Evolutionary conservation across 37 sponge, comb jelly and placozoan genomes (phyloP).

Genomic region (Cliona cf. orientalis): DNA sequence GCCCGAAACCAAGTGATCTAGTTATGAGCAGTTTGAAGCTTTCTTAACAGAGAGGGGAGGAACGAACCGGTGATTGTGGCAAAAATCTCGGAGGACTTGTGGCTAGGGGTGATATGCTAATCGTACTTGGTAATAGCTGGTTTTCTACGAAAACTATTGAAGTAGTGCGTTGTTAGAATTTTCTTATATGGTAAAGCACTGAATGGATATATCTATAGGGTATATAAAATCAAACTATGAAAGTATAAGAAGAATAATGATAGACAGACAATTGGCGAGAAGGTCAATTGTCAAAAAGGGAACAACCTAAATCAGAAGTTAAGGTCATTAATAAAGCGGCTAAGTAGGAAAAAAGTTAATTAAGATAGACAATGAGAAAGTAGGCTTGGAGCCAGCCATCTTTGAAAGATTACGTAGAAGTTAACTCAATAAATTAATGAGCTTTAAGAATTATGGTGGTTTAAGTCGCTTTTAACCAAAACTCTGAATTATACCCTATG

Average conservation of each 20-base stretch:
- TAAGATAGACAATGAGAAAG: slow-evolving; percentile 73
- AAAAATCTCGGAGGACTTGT: slow-evolving; percentile 91
- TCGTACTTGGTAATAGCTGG: slow-evolving; percentile 94
- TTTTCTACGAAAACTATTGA: slow-evolving; percentile 91
- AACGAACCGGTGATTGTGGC: slow-evolving; percentile 91
- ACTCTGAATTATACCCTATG: slow-evolving; percentile 46
- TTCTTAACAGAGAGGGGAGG: slow-evolving; percentile 52
- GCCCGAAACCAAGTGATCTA: slow-evolving; percentile 91
- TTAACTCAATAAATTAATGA: slow-evolving; percentile 68
- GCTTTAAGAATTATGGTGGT: slow-evolving; percentile 78
- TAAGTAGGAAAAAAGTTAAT: slow-evolving; percentile 69
- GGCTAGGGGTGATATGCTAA: slow-evolving; percentile 88
- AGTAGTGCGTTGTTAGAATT: slow-evolving; percentile 68
- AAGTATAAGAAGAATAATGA: slow-evolving; percentile 69
- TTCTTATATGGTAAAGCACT: slow-evolving; percentile 77
- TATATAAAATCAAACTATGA: slow-evolving; percentile 65
- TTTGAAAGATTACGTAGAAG: slow-evolving; percentile 87
- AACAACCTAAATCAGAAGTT: slow-evolving; percentile 84
- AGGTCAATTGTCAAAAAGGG: slow-evolving; percentile 80
- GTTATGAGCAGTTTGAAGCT: slow-evolving; percentile 76
- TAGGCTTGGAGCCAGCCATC: slow-evolving; percentile 94
- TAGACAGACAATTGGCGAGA: slow-evolving; percentile 77
- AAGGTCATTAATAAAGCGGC: slow-evolving; percentile 55
- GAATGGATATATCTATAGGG: slow-evolving; percentile 40
- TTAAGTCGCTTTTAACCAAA: slow-evolving; percentile 63